Evolutionary conservation across 2,888 invertebrate genomes (phyloP).

Genomic region (Aphidius colemani): DNA sequence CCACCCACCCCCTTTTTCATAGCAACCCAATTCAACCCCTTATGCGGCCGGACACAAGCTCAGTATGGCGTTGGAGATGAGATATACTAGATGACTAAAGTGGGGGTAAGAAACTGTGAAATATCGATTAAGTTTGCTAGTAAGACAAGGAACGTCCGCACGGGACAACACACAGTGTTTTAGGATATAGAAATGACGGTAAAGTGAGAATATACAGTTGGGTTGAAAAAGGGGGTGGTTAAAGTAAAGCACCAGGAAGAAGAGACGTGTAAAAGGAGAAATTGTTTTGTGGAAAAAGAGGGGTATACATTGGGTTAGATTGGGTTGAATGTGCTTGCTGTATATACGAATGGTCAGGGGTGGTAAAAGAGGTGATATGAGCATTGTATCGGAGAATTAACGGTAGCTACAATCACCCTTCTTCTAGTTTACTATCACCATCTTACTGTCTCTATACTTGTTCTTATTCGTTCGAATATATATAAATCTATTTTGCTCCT

Average conservation of each 20-base stretch:
- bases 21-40: slow-evolving; percentile 16
- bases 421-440: slow-evolving; percentile 35
- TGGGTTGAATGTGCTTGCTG: slow-evolving; percentile 5
- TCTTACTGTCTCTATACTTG: slow-evolving; percentile 13
- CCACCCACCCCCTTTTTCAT: neutral
- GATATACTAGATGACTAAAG: slow-evolving; percentile 30
- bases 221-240: slow-evolving; percentile 25
- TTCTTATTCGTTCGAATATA: neutral
- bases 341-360: slow-evolving; percentile 32
- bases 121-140: slow-evolving; percentile 62
- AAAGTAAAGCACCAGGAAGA: no score
- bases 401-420: slow-evolving; percentile 47
- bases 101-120: slow-evolving; percentile 61
- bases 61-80: slow-evolving; percentile 28
- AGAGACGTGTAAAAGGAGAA: neutral
- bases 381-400: slow-evolving; percentile 62
- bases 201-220: slow-evolving; percentile 38
- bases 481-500: slow-evolving; percentile 23
- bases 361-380: slow-evolving; percentile 58
- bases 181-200: no score
- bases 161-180: no score
- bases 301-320: slow-evolving; percentile 41
- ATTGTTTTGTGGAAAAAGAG: slow-evolving; percentile 43
- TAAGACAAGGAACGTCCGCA: slow-evolving; percentile 61
- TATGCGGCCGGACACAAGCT: slow-evolving; percentile 37